Percentiles rank a stretch among this genome's conserved stretches.
Evolutionary conservation across 2,888 invertebrate genomes (phyloP).

Genomic region (Drosophila anomalata): DNA sequence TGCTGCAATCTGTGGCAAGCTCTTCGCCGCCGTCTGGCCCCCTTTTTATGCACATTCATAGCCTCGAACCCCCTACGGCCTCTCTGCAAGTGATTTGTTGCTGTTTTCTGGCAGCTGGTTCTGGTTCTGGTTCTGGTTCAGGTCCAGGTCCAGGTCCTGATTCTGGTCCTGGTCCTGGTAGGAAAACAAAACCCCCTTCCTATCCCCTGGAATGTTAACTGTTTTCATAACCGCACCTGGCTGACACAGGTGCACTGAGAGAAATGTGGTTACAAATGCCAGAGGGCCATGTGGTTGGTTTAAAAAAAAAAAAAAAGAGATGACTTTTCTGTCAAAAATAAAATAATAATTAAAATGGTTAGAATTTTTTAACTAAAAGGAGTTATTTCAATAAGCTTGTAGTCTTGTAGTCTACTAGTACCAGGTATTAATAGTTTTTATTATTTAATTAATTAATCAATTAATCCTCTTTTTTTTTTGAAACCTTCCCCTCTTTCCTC

Average conservation of each 20-base stretch:
- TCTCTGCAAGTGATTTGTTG: slow-evolving; percentile 16
- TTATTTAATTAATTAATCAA: neutral
- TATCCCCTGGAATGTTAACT: slow-evolving; percentile 29
- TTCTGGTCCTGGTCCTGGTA: neutral
- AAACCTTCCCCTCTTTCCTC: neutral
- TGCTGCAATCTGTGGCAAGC: slow-evolving; percentile 55
- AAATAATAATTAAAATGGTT: too few species aligned
- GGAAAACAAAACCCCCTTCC: neutral
- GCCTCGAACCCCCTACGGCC: neutral
- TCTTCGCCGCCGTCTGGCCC: too few species aligned
- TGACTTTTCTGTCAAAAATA: too few species aligned
- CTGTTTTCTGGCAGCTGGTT: slow-evolving; percentile 1
- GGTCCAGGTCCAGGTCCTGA: too few species aligned
- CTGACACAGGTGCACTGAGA: slow-evolving; percentile 7
- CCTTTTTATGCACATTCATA: neutral
- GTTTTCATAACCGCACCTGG: slow-evolving; percentile 36
- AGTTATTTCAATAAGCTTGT: too few species aligned
- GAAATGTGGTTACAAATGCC: neutral
- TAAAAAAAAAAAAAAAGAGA: too few species aligned
- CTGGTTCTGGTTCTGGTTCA: neutral
- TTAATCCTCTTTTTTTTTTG: neutral
- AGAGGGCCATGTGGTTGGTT: too few species aligned
- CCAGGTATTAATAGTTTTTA: neutral
- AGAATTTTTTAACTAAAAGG: too few species aligned
- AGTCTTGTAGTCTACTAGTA: too few species aligned